Percentiles rank a stretch among this genome's conserved stretches.
These are phyloP conservation scores for Echinops telfairi DNA, from an alignment of 2,113 vertebrate genomes.

Conservation along the genomic window DNA sequence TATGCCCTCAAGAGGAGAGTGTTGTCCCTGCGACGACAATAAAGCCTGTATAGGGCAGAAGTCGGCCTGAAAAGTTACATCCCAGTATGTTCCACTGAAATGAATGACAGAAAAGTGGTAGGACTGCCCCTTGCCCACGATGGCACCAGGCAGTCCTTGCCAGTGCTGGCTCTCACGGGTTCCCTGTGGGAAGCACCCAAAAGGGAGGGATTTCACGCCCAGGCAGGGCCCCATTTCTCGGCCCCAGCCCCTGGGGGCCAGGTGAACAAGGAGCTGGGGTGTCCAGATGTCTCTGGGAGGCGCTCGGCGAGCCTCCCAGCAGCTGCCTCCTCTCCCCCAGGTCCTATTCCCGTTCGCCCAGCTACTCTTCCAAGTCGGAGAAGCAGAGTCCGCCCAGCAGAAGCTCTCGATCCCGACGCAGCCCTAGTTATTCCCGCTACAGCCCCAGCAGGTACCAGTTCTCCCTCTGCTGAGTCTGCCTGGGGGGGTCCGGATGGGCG, in stretches of 20 bases:
- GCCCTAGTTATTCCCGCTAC: slow-evolving; percentile 93
- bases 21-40: background rate
- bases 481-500: no score
- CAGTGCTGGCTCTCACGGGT: background rate
- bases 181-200: background rate
- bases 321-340: slow-evolving; percentile 81
- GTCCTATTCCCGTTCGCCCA: slow-evolving; percentile 93
- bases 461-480: no score
- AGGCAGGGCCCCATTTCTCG: background rate
- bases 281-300: background rate
- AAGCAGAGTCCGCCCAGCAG: slow-evolving; percentile 89
- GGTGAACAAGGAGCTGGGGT: background rate
- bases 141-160: background rate
- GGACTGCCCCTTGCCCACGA: background rate
- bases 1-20: background rate
- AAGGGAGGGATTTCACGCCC: background rate
- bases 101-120: background rate
- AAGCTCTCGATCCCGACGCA: slow-evolving; percentile 89
- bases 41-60: background rate
- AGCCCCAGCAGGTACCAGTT: slow-evolving; percentile 91
- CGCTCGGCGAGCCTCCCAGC: background rate
- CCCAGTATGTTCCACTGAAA: background rate
- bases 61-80: background rate
- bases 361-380: slow-evolving; percentile 90
- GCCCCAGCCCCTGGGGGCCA: background rate